phyloP scores from a whole-genome alignment of 2,888 invertebrate species.

The Philonicus albiceps region DNA sequence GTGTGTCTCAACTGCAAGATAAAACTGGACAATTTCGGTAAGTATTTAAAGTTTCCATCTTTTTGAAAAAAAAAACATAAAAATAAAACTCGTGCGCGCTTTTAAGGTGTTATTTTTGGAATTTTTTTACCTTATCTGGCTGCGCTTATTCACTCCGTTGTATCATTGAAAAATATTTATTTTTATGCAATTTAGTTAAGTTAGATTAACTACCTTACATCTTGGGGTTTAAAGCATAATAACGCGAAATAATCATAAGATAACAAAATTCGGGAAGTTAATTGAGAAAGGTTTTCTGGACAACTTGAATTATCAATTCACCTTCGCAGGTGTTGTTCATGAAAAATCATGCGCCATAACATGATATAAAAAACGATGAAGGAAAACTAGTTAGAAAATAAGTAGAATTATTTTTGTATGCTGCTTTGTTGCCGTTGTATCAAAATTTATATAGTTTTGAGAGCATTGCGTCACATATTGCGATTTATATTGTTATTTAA shows the following conservation, averaged over 20 bases:
- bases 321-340: background rate
- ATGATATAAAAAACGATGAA: background rate
- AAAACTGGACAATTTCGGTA: conserved; percentile 76
- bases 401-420: background rate
- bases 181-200: background rate
- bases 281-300: background rate
- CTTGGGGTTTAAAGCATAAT: background rate
- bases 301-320: background rate
- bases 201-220: background rate
- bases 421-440: background rate
- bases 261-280: background rate
- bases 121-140: background rate
- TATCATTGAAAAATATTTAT: background rate
- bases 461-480: background rate
- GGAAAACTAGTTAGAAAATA: conserved; percentile 12
- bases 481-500: background rate
- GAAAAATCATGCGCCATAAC: background rate
- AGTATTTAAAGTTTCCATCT: conserved; percentile 51
- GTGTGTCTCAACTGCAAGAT: conserved; percentile 70
- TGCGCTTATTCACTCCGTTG: background rate
- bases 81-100: conserved; percentile 10
- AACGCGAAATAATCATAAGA: background rate
- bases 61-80: background rate
- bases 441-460: background rate
- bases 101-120: conserved; percentile 2